phyloP scores from a whole-genome alignment of 2,113 vertebrate genomes.

The Phaethon lepturus region DNA sequence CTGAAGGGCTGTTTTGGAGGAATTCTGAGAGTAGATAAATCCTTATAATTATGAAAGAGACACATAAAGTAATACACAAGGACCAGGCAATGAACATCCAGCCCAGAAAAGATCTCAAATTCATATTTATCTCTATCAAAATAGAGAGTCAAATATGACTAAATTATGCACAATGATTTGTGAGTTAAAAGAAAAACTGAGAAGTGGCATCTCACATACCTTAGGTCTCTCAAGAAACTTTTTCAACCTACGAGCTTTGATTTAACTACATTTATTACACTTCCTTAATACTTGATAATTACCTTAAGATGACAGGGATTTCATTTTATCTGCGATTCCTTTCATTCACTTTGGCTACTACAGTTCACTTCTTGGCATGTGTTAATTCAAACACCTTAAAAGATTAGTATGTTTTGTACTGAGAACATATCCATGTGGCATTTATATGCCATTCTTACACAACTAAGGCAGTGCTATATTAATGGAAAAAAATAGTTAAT shows the following conservation, averaged over 20 bases:
- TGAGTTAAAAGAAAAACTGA: background rate
- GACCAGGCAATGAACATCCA: background rate
- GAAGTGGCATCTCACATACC: background rate
- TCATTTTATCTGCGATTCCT: background rate
- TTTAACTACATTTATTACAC: background rate
- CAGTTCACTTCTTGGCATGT: background rate
- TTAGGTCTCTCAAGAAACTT: background rate
- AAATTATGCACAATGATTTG: background rate
- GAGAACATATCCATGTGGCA: background rate
- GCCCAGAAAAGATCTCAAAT: background rate
- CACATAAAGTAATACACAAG: background rate
- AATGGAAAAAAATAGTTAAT: no score
- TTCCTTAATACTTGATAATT: background rate
- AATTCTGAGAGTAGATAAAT: background rate
- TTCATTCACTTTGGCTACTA: background rate
- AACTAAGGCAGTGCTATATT: background rate
- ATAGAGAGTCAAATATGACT: background rate
- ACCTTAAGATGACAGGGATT: background rate
- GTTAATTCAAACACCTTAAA: background rate
- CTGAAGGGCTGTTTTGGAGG: background rate
- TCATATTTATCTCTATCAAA: background rate
- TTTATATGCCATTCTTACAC: background rate
- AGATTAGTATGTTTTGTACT: background rate
- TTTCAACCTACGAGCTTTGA: background rate
- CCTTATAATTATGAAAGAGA: background rate